Evolutionary conservation across 2,888 invertebrate genomes (phyloP).

Genomic region (Drosophila rubida): DNA sequence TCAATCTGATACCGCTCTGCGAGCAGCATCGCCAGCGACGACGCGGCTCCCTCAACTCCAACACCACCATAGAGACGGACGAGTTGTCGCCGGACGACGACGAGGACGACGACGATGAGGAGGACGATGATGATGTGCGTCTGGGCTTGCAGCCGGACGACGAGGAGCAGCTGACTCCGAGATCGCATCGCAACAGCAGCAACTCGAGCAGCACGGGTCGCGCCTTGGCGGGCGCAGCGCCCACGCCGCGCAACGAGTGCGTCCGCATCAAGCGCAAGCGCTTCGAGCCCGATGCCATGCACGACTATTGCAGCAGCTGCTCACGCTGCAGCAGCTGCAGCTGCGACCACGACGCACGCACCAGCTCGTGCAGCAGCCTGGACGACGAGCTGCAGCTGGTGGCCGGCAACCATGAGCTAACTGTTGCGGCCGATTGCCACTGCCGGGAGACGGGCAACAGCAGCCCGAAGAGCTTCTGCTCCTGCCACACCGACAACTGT

Average conservation of each 20-base stretch:
- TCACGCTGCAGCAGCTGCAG: conserved; percentile 82
- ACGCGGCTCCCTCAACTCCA: conserved; percentile 74
- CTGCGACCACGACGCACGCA: conserved; percentile 62
- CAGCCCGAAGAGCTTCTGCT: conserved; percentile 80
- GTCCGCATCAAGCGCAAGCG: conserved; percentile 82
- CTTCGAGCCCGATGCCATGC: conserved; percentile 71
- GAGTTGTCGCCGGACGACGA: conserved; percentile 72
- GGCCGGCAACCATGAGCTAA: conserved; percentile 54
- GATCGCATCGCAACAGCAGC: conserved; percentile 36
- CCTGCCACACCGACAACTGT: conserved; percentile 80
- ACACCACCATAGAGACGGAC: conserved; percentile 79
- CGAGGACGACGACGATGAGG: conserved; percentile 44
- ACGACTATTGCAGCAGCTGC: conserved; percentile 79
- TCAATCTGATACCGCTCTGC: conserved; percentile 72
- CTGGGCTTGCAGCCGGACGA: conserved; percentile 59
- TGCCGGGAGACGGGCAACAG: conserved; percentile 50
- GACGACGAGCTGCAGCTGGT: conserved; percentile 71
- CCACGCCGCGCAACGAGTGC: conserved; percentile 72
- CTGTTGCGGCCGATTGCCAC: conserved; percentile 78
- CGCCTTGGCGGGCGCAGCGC: conserved; percentile 48
- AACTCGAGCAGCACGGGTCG: conserved; percentile 65
- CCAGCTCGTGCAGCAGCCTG: conserved; percentile 81
- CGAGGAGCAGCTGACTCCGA: conserved; percentile 63
- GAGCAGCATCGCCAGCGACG: conserved; percentile 61
- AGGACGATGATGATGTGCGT: conserved; percentile 68